These are phyloP conservation scores for Bombus haemorrhoidalis DNA, from an alignment of 1,140 invertebrate genomes.

Conservation along the genomic window DNA sequence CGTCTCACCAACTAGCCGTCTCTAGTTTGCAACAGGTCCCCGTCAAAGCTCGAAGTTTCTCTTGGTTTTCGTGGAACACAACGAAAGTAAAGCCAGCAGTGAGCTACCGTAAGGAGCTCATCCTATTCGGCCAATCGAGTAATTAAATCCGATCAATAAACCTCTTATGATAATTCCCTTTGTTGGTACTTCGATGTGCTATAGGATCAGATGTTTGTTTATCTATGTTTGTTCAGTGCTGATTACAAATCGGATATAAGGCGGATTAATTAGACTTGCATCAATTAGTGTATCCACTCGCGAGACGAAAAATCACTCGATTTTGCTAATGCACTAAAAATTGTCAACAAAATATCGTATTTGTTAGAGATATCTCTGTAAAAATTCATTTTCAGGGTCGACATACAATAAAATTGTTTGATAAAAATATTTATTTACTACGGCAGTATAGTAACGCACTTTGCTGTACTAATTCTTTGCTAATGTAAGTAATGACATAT, in stretches of 20 bases:
- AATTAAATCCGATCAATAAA: conserved; percentile 44
- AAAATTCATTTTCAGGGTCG: not conserved
- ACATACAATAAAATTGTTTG: not conserved
- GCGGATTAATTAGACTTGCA: not conserved
- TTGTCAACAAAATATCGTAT: not conserved
- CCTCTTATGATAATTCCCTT: conserved; percentile 17
- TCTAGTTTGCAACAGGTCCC: conserved; percentile 60
- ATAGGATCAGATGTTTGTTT: not conserved
- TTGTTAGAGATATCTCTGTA: not conserved
- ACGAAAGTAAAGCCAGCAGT: conserved; percentile 14
- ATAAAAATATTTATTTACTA: not conserved
- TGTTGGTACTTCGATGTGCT: not conserved
- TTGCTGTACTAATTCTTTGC: not conserved
- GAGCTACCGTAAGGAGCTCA: conserved; percentile 43
- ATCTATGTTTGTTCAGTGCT: not conserved
- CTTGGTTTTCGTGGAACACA: conserved; percentile 35
- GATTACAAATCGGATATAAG: conserved; percentile 18
- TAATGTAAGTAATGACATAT: not conserved
- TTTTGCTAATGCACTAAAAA: not conserved
- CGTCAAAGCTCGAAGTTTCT: conserved; percentile 46
- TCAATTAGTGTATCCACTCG: not conserved
- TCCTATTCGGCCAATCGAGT: conserved; percentile 1
- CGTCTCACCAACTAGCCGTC: not conserved
- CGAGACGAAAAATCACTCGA: not conserved
- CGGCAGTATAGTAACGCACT: not conserved